Base-by-base conservation (phyloP, 1,140 invertebrate species). In the Forficula auricularia region DNA sequence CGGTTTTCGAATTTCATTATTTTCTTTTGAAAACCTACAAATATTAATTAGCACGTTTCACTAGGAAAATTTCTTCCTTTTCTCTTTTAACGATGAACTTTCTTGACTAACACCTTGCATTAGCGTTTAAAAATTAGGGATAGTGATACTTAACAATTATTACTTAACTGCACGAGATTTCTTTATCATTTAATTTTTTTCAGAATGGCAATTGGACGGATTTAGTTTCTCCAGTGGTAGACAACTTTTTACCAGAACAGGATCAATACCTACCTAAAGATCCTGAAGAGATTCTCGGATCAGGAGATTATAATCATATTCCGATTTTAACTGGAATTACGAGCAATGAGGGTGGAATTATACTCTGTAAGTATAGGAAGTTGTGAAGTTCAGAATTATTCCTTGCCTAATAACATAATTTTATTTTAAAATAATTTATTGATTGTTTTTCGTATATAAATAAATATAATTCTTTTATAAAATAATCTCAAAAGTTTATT, bases 251-350 rank as follows among this genome's bases (percentile, higher is more conserved):
- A 43, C 61, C 64, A 37, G 59, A 62, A 42, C 58, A 59, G 2
- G 64, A 70, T 45, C 65, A 66, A 50, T 73, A 72, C 49, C 54
- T 73, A 42, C 69, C 70, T 2, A 42, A 53, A n/a, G 54, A 64
- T 40, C 60, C 68, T 10, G 45, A 55, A n/a, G 48, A 60, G 48
- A 63, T 61, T 20, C 52, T 70, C 2, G 55, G 58, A 43, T 54
- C 59, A 32, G 64, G 61, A 32, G 60, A 61, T 39, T 62, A 60
- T 22, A 55, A 53, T 15, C 59, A 65, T 44, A 57, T 68, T 22
- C 67, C 68, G 14, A 57, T 74, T 15, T 50, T 76, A n/a, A 65
- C 71, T 27, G 73, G 74, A 18, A 63, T 71, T 14, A 67, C 67
- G 10, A 68, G 68, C 41, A 62, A 72, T 47, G 73, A 77, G 51